phyloP scores from a whole-genome alignment of 2,113 vertebrate species.

The Zosterops pallidus region DNA sequence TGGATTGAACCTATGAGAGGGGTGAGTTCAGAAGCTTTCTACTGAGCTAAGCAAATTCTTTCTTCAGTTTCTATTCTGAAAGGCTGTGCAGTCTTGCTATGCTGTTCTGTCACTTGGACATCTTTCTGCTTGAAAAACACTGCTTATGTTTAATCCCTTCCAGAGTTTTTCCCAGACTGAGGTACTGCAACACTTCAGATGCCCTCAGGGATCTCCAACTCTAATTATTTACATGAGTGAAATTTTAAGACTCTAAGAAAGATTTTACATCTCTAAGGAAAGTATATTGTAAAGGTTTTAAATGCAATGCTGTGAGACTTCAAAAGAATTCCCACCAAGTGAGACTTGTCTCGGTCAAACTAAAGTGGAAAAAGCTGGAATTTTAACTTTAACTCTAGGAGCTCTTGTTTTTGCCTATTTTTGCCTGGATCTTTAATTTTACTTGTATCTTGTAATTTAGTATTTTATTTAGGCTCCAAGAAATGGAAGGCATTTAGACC shows the following conservation, averaged over 20 bases:
- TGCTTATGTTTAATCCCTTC: not conserved
- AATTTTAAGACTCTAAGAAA: not conserved
- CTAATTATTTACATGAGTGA: constrained; percentile 12
- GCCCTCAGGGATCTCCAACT: not conserved
- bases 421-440: not conserved
- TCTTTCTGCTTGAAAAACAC: not conserved
- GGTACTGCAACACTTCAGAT: not conserved
- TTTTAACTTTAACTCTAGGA: not conserved
- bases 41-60: not conserved
- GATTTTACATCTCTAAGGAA: constrained; percentile 7
- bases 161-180: not conserved
- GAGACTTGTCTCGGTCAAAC: not conserved
- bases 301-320: not conserved
- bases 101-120: not conserved
- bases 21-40: not conserved
- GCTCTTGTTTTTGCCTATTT: not conserved
- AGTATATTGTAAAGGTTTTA: not conserved
- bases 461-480: not conserved
- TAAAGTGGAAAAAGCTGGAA: not conserved
- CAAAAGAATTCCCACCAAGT: not conserved
- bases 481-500: not conserved
- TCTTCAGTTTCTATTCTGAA: not conserved
- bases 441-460: not conserved
- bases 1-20: not conserved
- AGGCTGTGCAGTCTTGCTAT: not conserved